Evolutionary conservation across 2,113 vertebrate genomes (phyloP), one percentile per base, ranked within the genome.

Genomic region (Hippopotamus amphibius): DNA sequence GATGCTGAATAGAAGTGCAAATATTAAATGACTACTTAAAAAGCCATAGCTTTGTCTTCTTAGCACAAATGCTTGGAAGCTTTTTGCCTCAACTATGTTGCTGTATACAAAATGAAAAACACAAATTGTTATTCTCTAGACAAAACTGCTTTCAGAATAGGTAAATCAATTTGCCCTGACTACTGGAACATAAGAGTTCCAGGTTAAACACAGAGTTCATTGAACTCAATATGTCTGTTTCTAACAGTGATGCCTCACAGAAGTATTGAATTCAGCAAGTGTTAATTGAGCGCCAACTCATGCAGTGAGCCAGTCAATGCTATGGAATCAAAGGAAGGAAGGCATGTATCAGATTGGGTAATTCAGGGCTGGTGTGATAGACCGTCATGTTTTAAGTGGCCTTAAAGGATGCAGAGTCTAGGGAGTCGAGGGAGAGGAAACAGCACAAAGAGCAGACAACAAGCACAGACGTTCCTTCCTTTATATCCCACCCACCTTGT

Each of bases 81-180:
- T 26, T 43, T 89, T 84, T 74, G 63, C 43, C 83, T 86, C 61
- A 91, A 74, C 22, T 48, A 22, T 8, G 15, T 66, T 77, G 63
- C 37, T 96, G 17, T 50, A 53, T 33, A 28, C 13, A 55, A 95
- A 77, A 57, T 37, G 61, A 43, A 91, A 93, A 93, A n/a, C 33
- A 94, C 6, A 28, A 37, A 46, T 15, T 68, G 17, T 19, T 48
- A 69, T 76, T 80, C 24, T 95, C 61, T 41, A 77, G 72, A 77
- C n/a, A 95, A 81, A 94, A 82, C 41, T 88, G 50, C 72, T 93
- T 87, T 91, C 74, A 77, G 61, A 84, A 90, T 6, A 89, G 55
- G 6, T 30, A 76, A 55, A 77, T 53, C 26, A 8, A 77, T 76
- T 48, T 97, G n/a, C 53, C 72, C 85, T 26, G 93, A 83, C 57